Evolutionary conservation across 2,113 vertebrate genomes (phyloP).

Genomic region (Hylia prasina): DNA sequence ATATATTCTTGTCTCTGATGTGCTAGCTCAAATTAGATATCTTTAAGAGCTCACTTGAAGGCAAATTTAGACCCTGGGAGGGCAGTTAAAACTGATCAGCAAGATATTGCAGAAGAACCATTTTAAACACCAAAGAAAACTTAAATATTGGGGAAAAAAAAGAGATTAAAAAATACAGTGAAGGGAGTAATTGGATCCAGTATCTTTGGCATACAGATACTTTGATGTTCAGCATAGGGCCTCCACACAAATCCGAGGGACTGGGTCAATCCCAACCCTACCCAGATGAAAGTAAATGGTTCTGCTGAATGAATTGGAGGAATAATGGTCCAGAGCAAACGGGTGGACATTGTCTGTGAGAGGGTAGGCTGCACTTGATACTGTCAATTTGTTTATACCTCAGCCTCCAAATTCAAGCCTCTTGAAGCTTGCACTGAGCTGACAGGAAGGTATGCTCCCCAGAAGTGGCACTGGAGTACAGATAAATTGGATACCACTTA

Average conservation of each 20-base stretch:
- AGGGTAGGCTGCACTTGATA: conserved; percentile 31
- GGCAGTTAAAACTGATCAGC: not conserved
- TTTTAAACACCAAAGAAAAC: not conserved
- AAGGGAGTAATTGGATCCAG: not conserved
- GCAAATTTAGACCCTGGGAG: not conserved
- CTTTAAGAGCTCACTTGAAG: not conserved
- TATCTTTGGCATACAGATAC: not conserved
- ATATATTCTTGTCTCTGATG: not conserved
- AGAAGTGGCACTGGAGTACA: conserved; percentile 57
- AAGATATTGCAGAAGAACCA: not conserved
- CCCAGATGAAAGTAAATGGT: not conserved
- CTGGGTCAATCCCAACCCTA: not conserved
- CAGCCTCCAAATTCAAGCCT: conserved; percentile 14
- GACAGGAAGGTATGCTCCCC: conserved; percentile 45
- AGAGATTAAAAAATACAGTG: not conserved
- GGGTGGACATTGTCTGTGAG: conserved; percentile 32
- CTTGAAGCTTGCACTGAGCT: conserved; percentile 14
- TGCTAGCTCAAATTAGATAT: not conserved
- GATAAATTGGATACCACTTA: conserved; percentile 67
- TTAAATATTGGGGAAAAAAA: not conserved
- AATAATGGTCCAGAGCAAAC: not conserved
- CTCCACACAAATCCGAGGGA: not conserved
- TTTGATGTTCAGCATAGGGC: not conserved
- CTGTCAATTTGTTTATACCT: conserved; percentile 51
- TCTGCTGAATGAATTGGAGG: conserved; percentile 19